Evolutionary conservation across 1,140 invertebrate species (phyloP).

Genomic region (Megathymus violae): DNA sequence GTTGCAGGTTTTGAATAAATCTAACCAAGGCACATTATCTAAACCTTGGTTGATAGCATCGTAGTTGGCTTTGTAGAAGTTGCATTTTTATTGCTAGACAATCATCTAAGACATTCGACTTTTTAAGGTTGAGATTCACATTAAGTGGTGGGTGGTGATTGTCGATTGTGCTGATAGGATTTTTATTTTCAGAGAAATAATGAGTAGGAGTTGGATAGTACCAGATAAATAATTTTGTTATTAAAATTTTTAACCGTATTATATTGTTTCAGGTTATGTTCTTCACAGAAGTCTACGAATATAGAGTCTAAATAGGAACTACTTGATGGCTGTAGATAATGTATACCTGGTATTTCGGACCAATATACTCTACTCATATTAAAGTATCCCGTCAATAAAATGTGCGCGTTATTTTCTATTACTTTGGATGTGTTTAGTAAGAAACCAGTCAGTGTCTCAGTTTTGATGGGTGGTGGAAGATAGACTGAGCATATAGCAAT

Average conservation of each 20-base stretch:
- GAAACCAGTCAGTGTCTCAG: constrained; percentile 20
- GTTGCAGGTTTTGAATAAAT: no score
- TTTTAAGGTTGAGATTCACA: no score
- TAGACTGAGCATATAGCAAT: constrained; percentile 8
- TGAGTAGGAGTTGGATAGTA: constrained; percentile 9
- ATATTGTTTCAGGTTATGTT: constrained; percentile 13
- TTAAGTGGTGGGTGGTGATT: constrained; percentile 29
- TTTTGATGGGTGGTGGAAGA: constrained; percentile 12
- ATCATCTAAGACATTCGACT: no score
- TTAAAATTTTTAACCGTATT: constrained; percentile 1
- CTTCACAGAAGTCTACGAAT: constrained; percentile 17
- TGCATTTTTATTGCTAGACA: no score
- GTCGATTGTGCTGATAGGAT: constrained; percentile 26
- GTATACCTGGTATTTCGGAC: constrained; percentile 1
- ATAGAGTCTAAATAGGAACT: not conserved
- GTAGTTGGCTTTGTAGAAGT: no score
- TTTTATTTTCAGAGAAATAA: constrained; percentile 1
- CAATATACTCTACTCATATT: constrained; percentile 16
- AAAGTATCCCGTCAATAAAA: constrained; percentile 19
- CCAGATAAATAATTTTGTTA: not conserved
- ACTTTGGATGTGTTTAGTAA: constrained; percentile 9
- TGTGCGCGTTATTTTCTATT: constrained; percentile 4
- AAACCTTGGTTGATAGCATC: no score
- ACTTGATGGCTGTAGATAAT: not conserved
- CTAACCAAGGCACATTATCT: no score